These are phyloP conservation scores for Bruchidius siliquastri DNA, from an alignment of 2,888 invertebrate genomes.

Conservation along the genomic window DNA sequence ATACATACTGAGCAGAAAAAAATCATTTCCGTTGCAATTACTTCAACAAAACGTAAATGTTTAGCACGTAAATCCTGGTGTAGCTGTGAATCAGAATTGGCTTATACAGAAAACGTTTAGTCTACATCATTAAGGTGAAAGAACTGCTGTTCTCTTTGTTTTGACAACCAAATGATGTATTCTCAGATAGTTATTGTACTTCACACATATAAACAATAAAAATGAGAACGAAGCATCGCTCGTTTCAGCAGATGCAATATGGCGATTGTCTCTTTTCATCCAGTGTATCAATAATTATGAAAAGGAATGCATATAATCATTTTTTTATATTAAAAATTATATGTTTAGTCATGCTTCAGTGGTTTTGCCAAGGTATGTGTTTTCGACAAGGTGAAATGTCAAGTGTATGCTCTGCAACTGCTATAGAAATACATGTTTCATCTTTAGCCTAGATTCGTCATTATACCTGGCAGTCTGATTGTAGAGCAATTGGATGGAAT, in stretches of 20 bases:
- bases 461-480: too few species aligned
- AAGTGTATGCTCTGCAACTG: too few species aligned
- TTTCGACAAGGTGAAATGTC: too few species aligned
- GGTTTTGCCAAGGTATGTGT: too few species aligned
- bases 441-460: too few species aligned
- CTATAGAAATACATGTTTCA: too few species aligned
- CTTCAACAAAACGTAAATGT: background rate
- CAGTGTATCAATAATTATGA: background rate
- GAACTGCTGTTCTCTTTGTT: background rate
- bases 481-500: too few species aligned
- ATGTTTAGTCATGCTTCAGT: too few species aligned
- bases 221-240: background rate
- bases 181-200: background rate
- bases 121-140: background rate
- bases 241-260: background rate
- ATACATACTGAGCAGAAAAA: background rate
- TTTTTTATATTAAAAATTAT: too few species aligned
- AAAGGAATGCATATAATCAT: too few species aligned
- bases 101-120: background rate
- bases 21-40: background rate
- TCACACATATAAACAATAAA: background rate
- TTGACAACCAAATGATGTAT: background rate
- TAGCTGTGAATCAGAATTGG: background rate
- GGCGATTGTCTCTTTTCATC: background rate
- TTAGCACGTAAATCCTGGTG: background rate